Percentiles rank a stretch among this genome's conserved stretches.
phyloP scores from a whole-genome alignment of 2,888 invertebrate genomes.

The Rhagophthalmus giganteus region DNA sequence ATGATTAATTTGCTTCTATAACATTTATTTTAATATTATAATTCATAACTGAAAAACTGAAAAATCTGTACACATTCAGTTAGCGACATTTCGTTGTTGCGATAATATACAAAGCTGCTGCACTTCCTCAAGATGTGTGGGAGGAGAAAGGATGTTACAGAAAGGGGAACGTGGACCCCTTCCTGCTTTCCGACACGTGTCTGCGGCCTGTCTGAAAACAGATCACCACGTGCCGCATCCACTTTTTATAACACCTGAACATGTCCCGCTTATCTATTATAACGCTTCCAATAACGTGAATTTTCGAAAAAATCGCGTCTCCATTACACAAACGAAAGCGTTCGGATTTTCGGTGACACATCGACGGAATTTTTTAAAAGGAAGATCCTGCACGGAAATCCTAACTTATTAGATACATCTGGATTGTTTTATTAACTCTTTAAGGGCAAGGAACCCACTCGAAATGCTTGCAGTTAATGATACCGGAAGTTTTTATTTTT shows the following conservation, averaged over 20 bases:
- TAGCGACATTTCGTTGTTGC: constrained; percentile 20
- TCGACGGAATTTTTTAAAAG: too few species aligned
- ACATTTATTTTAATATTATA: constrained; percentile 13
- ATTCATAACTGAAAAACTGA: constrained; percentile 5
- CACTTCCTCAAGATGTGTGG: constrained; percentile 38
- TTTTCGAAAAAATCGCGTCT: background rate
- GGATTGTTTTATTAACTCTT: constrained; percentile 31
- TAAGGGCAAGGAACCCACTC: constrained; percentile 32
- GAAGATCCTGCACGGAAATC: constrained; percentile 14
- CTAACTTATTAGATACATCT: constrained; percentile 22
- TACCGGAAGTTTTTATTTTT: constrained; percentile 25
- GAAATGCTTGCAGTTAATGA: constrained; percentile 18
- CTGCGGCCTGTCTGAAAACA: constrained; percentile 34
- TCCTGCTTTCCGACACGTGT: constrained; percentile 40
- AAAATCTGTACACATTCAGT: constrained; percentile 27
- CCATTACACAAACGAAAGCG: too few species aligned
- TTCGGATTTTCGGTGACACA: too few species aligned
- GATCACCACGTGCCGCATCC: constrained; percentile 28
- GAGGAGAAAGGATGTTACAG: constrained; percentile 33
- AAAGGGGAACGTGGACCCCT: constrained; percentile 39
- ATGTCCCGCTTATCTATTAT: background rate
- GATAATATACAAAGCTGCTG: constrained; percentile 43
- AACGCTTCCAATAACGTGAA: background rate
- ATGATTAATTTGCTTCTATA: background rate
- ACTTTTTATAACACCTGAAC: constrained; percentile 31